Evolutionary conservation across 2,888 invertebrate genomes (phyloP).

Genomic region (Helobdella robusta): DNA sequence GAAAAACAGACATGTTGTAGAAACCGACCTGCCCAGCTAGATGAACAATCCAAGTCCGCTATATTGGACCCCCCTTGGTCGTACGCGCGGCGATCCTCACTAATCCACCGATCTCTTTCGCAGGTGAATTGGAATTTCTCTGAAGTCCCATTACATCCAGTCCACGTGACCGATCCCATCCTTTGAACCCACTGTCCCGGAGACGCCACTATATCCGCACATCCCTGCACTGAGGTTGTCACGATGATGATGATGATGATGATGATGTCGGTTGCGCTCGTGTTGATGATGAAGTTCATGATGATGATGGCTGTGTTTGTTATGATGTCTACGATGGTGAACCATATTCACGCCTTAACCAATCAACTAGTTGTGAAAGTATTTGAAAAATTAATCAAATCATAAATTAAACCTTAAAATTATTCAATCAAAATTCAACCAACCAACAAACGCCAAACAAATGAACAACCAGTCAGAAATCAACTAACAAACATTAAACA

Average conservation of each 20-base stretch:
- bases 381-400: too few relatives aligned
- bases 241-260: slow-evolving; percentile 11
- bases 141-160: slow-evolving; percentile 30
- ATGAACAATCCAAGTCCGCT: not conserved
- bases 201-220: slow-evolving; percentile 27
- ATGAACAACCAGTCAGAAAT: too few relatives aligned
- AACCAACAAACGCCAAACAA: too few relatives aligned
- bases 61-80: slow-evolving; percentile 23
- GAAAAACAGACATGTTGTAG: not conserved
- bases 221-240: slow-evolving; percentile 32
- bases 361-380: too few relatives aligned
- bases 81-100: slow-evolving; percentile 18
- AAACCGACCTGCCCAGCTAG: not conserved
- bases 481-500: too few relatives aligned
- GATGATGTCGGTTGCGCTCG: not conserved
- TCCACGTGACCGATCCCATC: slow-evolving; percentile 19
- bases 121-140: slow-evolving; percentile 26
- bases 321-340: not conserved
- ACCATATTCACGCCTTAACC: too few relatives aligned
- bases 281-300: not conserved
- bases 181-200: slow-evolving; percentile 30
- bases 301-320: not conserved
- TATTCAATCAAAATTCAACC: too few relatives aligned
- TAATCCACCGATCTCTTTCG: slow-evolving; percentile 23
- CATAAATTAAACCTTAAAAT: too few relatives aligned